Conservation (phyloP, 2,888 invertebrate species). For the Tipula lateralis region DNA sequence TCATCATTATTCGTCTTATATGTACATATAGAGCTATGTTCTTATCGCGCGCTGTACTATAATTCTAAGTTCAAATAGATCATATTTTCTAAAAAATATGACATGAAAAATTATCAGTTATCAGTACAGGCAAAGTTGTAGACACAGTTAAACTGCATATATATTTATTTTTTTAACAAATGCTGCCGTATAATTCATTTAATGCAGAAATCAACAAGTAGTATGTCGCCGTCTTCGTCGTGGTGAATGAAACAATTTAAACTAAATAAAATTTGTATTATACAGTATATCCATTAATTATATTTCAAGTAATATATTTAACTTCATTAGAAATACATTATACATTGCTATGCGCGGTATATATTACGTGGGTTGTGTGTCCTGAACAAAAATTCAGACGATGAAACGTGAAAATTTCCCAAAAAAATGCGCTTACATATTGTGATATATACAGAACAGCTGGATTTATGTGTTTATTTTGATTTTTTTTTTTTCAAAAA, state of each 20-base stretch:
- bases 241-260: background rate
- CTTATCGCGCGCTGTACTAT: background rate
- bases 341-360: background rate
- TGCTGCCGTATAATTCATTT: background rate
- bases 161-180: background rate
- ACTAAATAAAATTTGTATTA: background rate
- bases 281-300: background rate
- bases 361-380: background rate
- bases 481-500: background rate
- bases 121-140: background rate
- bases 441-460: background rate
- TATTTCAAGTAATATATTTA: background rate
- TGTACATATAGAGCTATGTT: background rate
- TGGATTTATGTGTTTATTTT: conserved; percentile 19
- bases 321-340: background rate
- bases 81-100: background rate
- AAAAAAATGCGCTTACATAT: background rate
- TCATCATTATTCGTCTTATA: background rate
- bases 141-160: background rate
- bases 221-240: background rate
- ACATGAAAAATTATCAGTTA: background rate
- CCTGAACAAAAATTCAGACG: background rate
- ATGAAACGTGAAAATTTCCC: background rate
- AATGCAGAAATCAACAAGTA: background rate
- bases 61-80: background rate